phyloP scores from a whole-genome alignment of 2,113 vertebrate genomes.

The Climacteris rufus region DNA sequence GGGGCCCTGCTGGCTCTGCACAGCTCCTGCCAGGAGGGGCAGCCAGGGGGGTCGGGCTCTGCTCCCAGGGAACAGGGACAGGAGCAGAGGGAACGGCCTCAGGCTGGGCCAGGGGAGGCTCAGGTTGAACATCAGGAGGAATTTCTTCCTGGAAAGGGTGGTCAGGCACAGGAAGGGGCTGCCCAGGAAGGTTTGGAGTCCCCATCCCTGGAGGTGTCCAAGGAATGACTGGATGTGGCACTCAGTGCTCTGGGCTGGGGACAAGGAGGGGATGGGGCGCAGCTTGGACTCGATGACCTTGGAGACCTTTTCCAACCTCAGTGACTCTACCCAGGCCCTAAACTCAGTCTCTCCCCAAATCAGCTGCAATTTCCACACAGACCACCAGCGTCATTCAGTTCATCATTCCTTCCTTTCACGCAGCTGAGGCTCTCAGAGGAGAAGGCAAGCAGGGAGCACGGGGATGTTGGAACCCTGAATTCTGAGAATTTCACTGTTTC shows the following conservation, averaged over 20 bases:
- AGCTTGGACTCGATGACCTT: background rate
- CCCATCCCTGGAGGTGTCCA: background rate
- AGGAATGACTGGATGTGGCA: accelerated
- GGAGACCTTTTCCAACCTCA: background rate
- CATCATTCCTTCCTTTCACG: background rate
- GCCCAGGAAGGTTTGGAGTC: background rate
- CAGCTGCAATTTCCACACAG: background rate
- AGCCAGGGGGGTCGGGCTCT: accelerated
- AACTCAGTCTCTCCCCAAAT: background rate
- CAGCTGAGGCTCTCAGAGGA: background rate
- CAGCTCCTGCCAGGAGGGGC: background rate
- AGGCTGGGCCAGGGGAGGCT: background rate
- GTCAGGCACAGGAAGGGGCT: accelerated
- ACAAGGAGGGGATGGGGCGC: background rate
- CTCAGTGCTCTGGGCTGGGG: background rate
- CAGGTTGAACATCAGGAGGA: accelerated
- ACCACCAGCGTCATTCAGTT: accelerated
- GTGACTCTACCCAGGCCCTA: background rate
- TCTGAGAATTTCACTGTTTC: too few species aligned
- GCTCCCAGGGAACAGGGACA: background rate
- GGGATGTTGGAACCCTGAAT: too few species aligned
- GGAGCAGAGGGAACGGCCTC: background rate
- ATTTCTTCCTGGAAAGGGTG: background rate
- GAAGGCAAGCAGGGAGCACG: background rate
- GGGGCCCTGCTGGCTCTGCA: background rate